These are phyloP conservation scores for Artibeus jamaicensis DNA, from an alignment of 2,797 vertebrate species.

Conservation along the genomic window DNA sequence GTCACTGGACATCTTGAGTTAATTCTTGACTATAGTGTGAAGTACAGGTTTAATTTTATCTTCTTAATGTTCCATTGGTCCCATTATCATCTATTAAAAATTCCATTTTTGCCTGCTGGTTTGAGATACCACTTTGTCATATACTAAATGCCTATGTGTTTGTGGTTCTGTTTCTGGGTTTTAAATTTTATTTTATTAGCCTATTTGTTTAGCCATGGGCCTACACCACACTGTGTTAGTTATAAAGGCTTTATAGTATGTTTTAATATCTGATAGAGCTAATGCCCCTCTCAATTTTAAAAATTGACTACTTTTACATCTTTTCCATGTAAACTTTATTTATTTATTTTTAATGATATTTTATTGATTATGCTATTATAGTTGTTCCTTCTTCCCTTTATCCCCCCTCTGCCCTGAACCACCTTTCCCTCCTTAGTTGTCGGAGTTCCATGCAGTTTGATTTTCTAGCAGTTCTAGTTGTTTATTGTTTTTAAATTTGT, in stretches of 20 bases:
- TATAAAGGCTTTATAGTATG: neutral
- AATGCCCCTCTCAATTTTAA: neutral
- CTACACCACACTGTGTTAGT: neutral
- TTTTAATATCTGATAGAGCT: neutral
- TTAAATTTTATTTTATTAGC: neutral
- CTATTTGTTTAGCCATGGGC: neutral
- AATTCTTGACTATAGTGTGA: neutral
- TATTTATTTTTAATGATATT: too few species aligned
- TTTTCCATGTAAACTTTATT: neutral
- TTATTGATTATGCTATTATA: too few species aligned
- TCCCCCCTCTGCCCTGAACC: too few species aligned
- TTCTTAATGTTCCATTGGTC: neutral
- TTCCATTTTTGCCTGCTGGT: neutral
- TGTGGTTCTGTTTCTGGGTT: neutral
- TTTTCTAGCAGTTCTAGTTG: too few species aligned
- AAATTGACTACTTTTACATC: neutral
- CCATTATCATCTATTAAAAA: neutral
- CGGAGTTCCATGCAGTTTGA: too few species aligned
- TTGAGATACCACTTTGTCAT: neutral
- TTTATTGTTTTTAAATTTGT: too few species aligned
- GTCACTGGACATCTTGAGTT: neutral
- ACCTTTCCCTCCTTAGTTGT: too few species aligned
- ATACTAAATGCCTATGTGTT: neutral
- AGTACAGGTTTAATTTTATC: neutral
- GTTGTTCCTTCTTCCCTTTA: too few species aligned